Evolutionary conservation across 2,888 invertebrate genomes (phyloP).

Genomic region (Harmothoe impar): DNA sequence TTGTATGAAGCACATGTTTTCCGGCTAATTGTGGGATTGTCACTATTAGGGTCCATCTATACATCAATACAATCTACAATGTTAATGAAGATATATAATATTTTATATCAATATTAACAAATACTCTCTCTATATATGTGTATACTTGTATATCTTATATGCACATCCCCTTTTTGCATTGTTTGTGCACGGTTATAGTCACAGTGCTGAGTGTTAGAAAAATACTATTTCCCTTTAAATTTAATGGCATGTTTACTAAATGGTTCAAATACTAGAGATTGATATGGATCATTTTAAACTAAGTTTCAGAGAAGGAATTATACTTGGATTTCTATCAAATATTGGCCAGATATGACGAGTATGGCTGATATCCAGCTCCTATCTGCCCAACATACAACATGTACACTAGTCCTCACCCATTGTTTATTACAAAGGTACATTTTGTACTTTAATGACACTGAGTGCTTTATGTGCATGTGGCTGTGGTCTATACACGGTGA

Average conservation of each 20-base stretch:
- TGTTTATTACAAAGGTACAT: too few relatives aligned
- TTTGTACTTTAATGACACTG: too few relatives aligned
- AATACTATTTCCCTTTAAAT: conserved; percentile 19
- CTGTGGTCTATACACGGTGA: too few relatives aligned
- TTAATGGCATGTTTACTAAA: not conserved
- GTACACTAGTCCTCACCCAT: too few relatives aligned
- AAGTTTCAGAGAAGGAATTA: not conserved
- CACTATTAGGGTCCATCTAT: not conserved
- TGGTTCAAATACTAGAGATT: not conserved
- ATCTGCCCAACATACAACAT: not conserved
- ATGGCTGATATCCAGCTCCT: not conserved
- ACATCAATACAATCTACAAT: not conserved
- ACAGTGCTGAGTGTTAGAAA: not conserved
- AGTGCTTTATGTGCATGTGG: too few relatives aligned
- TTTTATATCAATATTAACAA: not conserved
- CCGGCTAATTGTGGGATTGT: not conserved
- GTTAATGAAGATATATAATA: not conserved
- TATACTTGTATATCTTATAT: conserved; percentile 3
- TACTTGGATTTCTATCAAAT: not conserved
- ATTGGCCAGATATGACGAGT: not conserved
- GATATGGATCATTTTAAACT: not conserved
- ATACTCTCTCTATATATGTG: not conserved
- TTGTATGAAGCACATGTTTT: not conserved
- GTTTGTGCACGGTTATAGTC: not conserved
- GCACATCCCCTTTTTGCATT: conserved; percentile 11